Evolutionary conservation across 2,797 vertebrate species (phyloP), one percentile per base, ranked within the genome.

Genomic region (Sandelia bainsii): DNA sequence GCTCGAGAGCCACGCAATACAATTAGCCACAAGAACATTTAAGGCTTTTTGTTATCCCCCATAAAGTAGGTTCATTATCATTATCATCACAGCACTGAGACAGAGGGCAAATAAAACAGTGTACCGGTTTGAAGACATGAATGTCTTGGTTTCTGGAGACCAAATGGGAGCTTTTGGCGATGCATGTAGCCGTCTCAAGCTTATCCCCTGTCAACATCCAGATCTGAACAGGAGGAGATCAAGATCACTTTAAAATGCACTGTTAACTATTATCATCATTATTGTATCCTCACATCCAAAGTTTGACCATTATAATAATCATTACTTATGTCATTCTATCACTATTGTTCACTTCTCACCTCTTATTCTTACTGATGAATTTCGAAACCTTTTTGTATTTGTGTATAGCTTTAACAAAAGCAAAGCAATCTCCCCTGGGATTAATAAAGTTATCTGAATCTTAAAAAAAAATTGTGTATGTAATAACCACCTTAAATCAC

Each of bases 191-290:
- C 0, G 98, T 99, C 87, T 99, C 98, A 0, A 99, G 93, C 73
- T 99, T 99, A 90, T 99, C 98, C 9, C 98, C 98, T 0, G 98
- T 99, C 83, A 99, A 84, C 98, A 99, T 99, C 98, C 98, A 99
- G 85, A 99, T 97, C 98, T 99, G 75, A 74, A 86, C 54, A 76
- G 71, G 48, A 40, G 1, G 23, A 0, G 0, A 16, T 40, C 10
- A 50, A 12, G 0, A 32, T 4, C 1, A 7, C 4, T 39, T 12
- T 13, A 14, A 42, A 42, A 16, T 16, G 6, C 39, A 14, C 39
- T 40, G 37, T 39, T 40, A 13, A 40, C 4, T 40, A 1, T 14
- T 14, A 11, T 3, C 4, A 12, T 37, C 39, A 40, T 40, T 14
- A 40, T 14, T 5, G 10, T 4, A 16, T 42, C 16, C 40, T 6